These are phyloP conservation scores for Parapsyche elsis DNA, from an alignment of 1,140 invertebrate genomes.

Conservation along the genomic window DNA sequence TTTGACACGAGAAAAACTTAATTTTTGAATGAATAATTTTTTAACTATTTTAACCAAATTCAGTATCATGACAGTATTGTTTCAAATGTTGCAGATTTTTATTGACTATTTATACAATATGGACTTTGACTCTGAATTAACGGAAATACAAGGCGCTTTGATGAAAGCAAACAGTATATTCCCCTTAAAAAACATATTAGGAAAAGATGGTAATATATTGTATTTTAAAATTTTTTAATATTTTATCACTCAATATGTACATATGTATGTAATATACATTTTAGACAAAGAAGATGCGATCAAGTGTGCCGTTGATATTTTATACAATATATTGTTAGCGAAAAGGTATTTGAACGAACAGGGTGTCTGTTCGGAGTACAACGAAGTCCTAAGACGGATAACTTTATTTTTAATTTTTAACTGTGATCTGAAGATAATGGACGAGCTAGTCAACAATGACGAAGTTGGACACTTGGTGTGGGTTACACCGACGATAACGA, in stretches of 20 bases:
- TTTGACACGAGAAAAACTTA: too few species aligned
- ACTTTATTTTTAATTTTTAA: slow-evolving; percentile 52
- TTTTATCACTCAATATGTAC: not conserved
- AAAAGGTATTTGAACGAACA: slow-evolving; percentile 42
- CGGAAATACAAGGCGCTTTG: slow-evolving; percentile 49
- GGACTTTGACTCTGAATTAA: slow-evolving; percentile 51
- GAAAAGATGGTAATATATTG: not conserved
- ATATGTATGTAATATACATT: slow-evolving; percentile 36
- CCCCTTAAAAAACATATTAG: slow-evolving; percentile 29
- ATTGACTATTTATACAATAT: slow-evolving; percentile 22
- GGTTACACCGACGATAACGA: slow-evolving; percentile 46
- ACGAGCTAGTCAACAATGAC: slow-evolving; percentile 46
- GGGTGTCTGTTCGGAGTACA: not conserved
- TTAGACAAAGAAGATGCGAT: slow-evolving; percentile 48
- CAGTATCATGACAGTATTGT: not conserved
- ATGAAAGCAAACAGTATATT: slow-evolving; percentile 44
- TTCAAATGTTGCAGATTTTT: not conserved
- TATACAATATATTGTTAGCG: slow-evolving; percentile 37
- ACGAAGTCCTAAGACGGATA: slow-evolving; percentile 37
- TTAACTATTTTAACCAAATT: too few species aligned
- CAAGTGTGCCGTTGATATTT: slow-evolving; percentile 37
- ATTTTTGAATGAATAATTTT: too few species aligned
- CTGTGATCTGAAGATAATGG: slow-evolving; percentile 42
- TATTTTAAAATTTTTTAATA: not conserved
- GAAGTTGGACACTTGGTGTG: slow-evolving; percentile 51